Evolutionary conservation across 2,888 invertebrate genomes (phyloP), one percentile per base, ranked within the genome.

Genomic region (Oeneis ivallda): DNA sequence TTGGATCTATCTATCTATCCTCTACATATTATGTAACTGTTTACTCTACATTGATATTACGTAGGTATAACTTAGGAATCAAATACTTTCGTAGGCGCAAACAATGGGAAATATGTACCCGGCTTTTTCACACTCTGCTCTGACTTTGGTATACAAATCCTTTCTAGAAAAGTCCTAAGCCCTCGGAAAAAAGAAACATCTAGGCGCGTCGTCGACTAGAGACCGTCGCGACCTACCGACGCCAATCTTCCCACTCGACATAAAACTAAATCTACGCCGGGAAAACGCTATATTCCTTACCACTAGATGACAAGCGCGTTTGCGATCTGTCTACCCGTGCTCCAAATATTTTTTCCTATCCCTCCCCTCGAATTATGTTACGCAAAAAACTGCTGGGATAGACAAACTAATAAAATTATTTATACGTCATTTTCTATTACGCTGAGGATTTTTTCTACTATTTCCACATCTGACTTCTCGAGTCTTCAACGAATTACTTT

Each of bases 231-330:
- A 78, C 89, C 76, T 79, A 76, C 74, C 82, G 89, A 78, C 89
- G 87, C 87, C 87, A 79, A 73, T 80, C 79, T 82, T 82, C 82
- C 84, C 82, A 85, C 87, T 87, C 84, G 76, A 86, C 85, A 84
- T 84, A 85, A 85, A 85, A 85, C 84, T 85, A 85, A 85, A 84
- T 81, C 84, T 82, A 76, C 78, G 62, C 60, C 49, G 70, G 50
- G 65, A 66, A 69, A 68, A 68, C 65, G 41, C 57, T 70, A 58
- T 66, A 68, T 70, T 66, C 66, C 61, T 61, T 65, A 65, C 65
- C 65, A 63, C 66, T 60, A 65, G 66, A 65, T 67, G 64, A 66
- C 62, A 60, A 69, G 63, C 58, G 62, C 49, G 61, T 69, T 63
- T 60, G 52, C 56, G 52, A 63, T 67, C 63, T 67, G 41, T 32